phyloP scores from a whole-genome alignment of 2,888 invertebrate genomes.

The Tetanocera ferruginea region DNA sequence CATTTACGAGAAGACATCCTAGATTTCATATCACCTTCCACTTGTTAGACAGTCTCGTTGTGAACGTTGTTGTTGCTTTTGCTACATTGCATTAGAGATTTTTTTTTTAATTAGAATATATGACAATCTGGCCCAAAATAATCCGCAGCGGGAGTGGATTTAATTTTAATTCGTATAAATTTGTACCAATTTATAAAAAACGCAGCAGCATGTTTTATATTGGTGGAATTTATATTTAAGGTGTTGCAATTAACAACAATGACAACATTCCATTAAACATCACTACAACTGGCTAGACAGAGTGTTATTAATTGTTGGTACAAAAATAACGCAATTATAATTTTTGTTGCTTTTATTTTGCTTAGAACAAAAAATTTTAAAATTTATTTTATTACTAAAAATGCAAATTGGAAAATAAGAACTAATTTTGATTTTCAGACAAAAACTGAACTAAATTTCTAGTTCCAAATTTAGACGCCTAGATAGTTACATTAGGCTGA shows the following conservation, averaged over 20 bases:
- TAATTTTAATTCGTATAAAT: neutral
- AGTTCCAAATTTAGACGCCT: too few relatives aligned
- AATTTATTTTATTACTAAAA: too few relatives aligned
- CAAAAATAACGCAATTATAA: too few relatives aligned
- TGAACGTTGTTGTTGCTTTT: neutral
- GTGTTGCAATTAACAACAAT: slow-evolving; percentile 26
- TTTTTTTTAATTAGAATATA: slow-evolving; percentile 1
- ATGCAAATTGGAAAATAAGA: too few relatives aligned
- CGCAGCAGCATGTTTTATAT: neutral
- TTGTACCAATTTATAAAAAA: neutral
- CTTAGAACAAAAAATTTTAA: too few relatives aligned
- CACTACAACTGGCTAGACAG: neutral
- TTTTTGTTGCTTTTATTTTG: too few relatives aligned
- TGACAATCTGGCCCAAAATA: slow-evolving; percentile 13
- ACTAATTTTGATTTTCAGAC: too few relatives aligned
- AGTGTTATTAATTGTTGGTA: neutral
- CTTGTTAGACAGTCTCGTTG: neutral
- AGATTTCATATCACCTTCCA: slow-evolving; percentile 16
- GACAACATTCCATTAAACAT: slow-evolving; percentile 19
- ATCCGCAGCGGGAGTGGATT: neutral
- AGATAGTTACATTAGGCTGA: too few relatives aligned
- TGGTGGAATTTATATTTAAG: slow-evolving; percentile 27
- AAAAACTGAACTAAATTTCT: too few relatives aligned
- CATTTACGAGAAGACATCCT: neutral
- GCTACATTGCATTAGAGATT: neutral